Conservation (phyloP, 2,888 invertebrate genomes). For the Cistogaster globosa region DNA sequence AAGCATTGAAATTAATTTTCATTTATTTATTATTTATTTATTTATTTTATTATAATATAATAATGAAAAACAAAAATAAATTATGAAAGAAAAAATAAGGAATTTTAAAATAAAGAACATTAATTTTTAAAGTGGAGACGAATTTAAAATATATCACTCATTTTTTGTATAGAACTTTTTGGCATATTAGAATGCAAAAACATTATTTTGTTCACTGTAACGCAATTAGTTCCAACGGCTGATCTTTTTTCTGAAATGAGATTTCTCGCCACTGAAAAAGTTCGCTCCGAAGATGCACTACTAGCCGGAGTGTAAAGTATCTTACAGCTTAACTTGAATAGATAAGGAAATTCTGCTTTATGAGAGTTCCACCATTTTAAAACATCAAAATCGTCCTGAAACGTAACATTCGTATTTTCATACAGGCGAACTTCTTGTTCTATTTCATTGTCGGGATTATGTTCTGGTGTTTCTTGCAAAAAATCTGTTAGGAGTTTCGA, state of each 20-base stretch:
- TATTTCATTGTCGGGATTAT: neutral
- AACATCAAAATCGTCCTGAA: slow-evolving; percentile 55
- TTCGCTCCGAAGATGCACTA: slow-evolving; percentile 30
- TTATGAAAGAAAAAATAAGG: no score
- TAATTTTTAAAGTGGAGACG: no score
- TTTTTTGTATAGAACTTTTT: neutral
- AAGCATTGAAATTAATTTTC: no score
- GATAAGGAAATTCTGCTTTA: slow-evolving; percentile 11
- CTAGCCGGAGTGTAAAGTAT: slow-evolving; percentile 42
- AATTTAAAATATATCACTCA: no score
- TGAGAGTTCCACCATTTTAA: slow-evolving; percentile 29
- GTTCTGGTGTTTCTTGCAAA: slow-evolving; percentile 18
- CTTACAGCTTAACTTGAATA: slow-evolving; percentile 39
- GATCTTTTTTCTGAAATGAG: slow-evolving; percentile 45
- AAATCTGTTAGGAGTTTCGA: slow-evolving; percentile 44
- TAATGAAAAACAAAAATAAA: no score
- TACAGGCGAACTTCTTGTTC: slow-evolving; percentile 18
- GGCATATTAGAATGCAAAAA: slow-evolving; percentile 41
- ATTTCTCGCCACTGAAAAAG: slow-evolving; percentile 35
- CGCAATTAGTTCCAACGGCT: slow-evolving; percentile 4
- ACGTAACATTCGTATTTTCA: slow-evolving; percentile 36
- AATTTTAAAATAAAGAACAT: no score
- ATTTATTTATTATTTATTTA: no score
- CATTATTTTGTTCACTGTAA: slow-evolving; percentile 30
- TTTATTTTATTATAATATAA: no score